A percentile compares a stretch with the other conserved stretches of the same genome.
Evolutionary conservation across 2,888 invertebrate genomes (phyloP).

Genomic region (Orthonevra nobilis): DNA sequence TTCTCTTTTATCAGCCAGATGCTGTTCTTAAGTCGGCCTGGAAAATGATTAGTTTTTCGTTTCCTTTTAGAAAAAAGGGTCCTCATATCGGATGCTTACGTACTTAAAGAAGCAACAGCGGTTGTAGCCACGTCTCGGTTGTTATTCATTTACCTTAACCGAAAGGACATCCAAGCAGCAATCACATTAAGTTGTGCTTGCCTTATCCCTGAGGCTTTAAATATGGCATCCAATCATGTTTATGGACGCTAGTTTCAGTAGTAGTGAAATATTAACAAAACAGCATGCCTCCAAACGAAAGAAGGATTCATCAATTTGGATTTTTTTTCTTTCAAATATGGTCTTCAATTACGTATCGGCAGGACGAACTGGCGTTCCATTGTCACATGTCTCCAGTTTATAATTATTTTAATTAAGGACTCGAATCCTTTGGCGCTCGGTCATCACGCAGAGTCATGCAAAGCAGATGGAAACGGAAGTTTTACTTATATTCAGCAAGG

Average conservation of each 20-base stretch:
- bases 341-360: too few species aligned
- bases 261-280: conserved; percentile 42
- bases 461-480: background rate
- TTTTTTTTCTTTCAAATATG: too few species aligned
- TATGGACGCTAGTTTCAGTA: conserved; percentile 12
- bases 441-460: background rate
- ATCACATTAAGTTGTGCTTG: conserved; percentile 29
- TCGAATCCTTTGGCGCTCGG: background rate
- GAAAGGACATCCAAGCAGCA: conserved; percentile 19
- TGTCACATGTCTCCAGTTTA: background rate
- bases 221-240: conserved; percentile 39
- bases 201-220: conserved; percentile 9
- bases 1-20: conserved; percentile 8
- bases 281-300: conserved; percentile 13
- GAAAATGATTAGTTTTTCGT: background rate
- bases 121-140: conserved; percentile 25
- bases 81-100: background rate
- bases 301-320: conserved; percentile 18
- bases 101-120: background rate
- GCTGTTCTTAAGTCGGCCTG: too few species aligned
- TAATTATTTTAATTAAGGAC: conserved; percentile 2
- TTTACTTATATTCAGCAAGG: too few species aligned
- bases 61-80: background rate
- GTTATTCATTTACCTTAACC: conserved; percentile 34
- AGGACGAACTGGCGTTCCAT: too few species aligned